phyloP scores from a whole-genome alignment of 2,113 vertebrate species.

The Paramisgurnus dabryanus region DNA sequence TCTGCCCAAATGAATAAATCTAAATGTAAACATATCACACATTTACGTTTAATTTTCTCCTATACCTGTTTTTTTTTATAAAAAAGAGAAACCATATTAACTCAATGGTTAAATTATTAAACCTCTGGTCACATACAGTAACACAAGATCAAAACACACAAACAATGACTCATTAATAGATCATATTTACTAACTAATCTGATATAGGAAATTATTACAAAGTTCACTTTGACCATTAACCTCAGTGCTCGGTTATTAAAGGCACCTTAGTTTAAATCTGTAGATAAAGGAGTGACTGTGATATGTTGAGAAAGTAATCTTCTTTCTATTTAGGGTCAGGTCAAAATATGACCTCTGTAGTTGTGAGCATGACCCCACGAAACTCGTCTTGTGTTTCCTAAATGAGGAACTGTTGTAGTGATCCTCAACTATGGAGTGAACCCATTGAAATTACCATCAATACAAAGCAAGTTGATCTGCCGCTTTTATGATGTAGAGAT shows the following conservation, averaged over 20 bases:
- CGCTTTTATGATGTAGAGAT: conserved; percentile 13
- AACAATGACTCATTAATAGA: neutral
- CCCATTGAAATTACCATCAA: neutral
- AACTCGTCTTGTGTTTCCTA: neutral
- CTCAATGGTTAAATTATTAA: neutral
- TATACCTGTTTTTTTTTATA: too few species aligned
- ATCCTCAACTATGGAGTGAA: neutral
- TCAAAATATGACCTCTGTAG: conserved; percentile 1
- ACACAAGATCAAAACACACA: neutral
- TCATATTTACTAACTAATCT: neutral
- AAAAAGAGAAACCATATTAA: neutral
- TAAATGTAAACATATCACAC: too few species aligned
- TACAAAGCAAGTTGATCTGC: conserved; percentile 6
- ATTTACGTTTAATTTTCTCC: too few species aligned
- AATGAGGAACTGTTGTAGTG: neutral
- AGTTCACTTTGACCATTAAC: neutral
- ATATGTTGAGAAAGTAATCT: neutral
- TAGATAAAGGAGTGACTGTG: neutral
- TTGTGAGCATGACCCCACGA: neutral
- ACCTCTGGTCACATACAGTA: neutral
- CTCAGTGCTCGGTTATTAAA: neutral
- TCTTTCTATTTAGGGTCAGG: conserved; percentile 19
- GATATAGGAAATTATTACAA: neutral
- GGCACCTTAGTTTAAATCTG: neutral
- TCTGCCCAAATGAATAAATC: too few species aligned